phyloP scores from a whole-genome alignment of 2,113 vertebrate species.

The Sphaerodactylus townsendi region DNA sequence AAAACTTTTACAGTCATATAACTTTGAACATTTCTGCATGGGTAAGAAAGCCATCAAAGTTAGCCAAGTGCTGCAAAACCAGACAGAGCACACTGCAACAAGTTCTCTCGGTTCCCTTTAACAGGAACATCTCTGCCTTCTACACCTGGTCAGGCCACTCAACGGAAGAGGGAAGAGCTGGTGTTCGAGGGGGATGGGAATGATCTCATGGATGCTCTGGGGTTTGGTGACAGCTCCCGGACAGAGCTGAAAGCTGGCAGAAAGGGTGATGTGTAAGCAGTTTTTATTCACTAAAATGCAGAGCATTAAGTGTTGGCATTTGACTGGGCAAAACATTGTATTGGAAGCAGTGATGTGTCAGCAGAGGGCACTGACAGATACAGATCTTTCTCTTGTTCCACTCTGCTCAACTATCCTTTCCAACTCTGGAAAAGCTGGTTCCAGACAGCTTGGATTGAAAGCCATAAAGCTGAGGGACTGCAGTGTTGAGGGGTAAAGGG shows the following conservation, averaged over 20 bases:
- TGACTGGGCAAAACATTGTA: not conserved
- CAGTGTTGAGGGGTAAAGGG: too few relatives aligned
- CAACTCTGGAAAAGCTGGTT: too few relatives aligned
- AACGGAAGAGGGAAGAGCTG: conserved; percentile 65
- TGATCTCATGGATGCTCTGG: conserved; percentile 82
- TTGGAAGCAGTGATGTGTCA: too few relatives aligned
- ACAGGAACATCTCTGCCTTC: conserved; percentile 33
- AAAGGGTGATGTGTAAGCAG: conserved; percentile 60
- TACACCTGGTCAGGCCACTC: not conserved
- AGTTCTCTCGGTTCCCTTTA: not conserved
- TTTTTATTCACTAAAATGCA: not conserved
- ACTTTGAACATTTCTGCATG: not conserved
- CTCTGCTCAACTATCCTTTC: too few relatives aligned
- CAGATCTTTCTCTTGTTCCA: too few relatives aligned
- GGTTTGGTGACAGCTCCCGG: conserved; percentile 73
- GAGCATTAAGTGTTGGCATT: not conserved
- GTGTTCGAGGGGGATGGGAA: conserved; percentile 81
- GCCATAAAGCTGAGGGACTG: too few relatives aligned
- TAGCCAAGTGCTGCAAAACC: not conserved
- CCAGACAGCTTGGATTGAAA: too few relatives aligned
- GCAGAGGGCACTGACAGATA: too few relatives aligned
- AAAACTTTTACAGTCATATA: not conserved
- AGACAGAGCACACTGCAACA: not conserved
- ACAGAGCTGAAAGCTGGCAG: conserved; percentile 48
- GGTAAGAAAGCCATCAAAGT: too few relatives aligned